A percentile compares a stretch with the other conserved stretches of the same genome.
Conservation (phyloP, 2,888 invertebrate genomes). For the Boloria euphrosyne region DNA sequence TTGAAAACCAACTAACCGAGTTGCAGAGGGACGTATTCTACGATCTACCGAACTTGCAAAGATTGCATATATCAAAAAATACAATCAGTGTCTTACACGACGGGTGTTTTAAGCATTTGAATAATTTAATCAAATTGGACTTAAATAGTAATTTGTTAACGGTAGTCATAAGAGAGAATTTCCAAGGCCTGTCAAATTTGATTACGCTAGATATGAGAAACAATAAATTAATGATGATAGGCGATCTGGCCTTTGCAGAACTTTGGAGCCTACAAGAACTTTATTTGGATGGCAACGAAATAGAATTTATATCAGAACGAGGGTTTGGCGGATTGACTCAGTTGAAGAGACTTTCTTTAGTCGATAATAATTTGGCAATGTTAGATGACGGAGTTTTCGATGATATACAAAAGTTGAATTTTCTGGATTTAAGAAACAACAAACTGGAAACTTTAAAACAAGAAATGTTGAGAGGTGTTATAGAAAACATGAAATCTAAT, state of each 20-base stretch:
- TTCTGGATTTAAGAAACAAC: slow-evolving; percentile 90
- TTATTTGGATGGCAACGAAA: slow-evolving; percentile 86
- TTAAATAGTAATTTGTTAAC: slow-evolving; percentile 89
- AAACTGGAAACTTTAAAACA: slow-evolving; percentile 88
- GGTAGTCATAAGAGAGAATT: slow-evolving; percentile 89
- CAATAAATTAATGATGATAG: slow-evolving; percentile 90
- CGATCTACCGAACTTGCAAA: slow-evolving; percentile 87
- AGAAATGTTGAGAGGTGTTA: slow-evolving; percentile 87
- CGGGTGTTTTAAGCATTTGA: slow-evolving; percentile 89
- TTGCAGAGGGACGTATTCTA: slow-evolving; percentile 89
- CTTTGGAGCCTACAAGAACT: slow-evolving; percentile 88
- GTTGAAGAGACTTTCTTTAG: slow-evolving; percentile 87
- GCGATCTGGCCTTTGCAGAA: slow-evolving; percentile 91
- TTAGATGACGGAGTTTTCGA: slow-evolving; percentile 88
- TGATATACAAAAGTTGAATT: slow-evolving; percentile 86
- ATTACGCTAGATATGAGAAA: slow-evolving; percentile 87
- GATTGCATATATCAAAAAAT: slow-evolving; percentile 92
- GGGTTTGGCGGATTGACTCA: slow-evolving; percentile 89
- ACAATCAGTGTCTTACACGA: slow-evolving; percentile 92
- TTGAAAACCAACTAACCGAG: slow-evolving; percentile 89
- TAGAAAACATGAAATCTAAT: slow-evolving; percentile 87
- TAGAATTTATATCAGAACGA: slow-evolving; percentile 88
- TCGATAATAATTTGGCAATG: slow-evolving; percentile 88
- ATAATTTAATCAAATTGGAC: slow-evolving; percentile 89
- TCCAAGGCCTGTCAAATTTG: slow-evolving; percentile 88